Conservation (phyloP, 92 coral and sea anemone species). For the Umimayanthus chanpuru region DNA sequence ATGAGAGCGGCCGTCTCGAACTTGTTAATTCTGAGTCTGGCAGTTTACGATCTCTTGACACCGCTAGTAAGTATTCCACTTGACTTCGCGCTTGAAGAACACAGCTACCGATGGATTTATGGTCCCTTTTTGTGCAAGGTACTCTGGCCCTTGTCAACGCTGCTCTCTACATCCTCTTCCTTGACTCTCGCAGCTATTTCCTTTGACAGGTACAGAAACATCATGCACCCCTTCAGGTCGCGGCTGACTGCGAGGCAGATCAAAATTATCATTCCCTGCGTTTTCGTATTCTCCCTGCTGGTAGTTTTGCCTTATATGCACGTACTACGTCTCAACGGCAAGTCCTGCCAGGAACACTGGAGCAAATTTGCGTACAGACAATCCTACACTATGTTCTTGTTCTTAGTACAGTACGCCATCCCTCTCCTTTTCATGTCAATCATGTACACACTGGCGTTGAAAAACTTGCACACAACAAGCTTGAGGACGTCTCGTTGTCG, state of each 20-base stretch:
- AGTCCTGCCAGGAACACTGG: conserved; percentile 79
- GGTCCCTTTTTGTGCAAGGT: conserved; percentile 80
- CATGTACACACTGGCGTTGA: conserved; percentile 81
- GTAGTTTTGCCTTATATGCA: conserved; percentile 79
- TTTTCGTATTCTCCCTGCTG: conserved; percentile 64
- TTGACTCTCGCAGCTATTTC: conserved; percentile 89
- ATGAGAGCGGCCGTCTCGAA: conserved; percentile 81
- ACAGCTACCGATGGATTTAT: conserved; percentile 73
- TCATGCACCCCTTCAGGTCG: conserved; percentile 90
- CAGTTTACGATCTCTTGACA: conserved; percentile 87
- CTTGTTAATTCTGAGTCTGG: conserved; percentile 77
- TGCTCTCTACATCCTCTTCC: conserved; percentile 85
- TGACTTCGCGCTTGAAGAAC: conserved; percentile 75
- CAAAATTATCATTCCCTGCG: conserved; percentile 62
- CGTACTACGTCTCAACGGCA: conserved; percentile 52
- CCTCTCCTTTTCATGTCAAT: conserved; percentile 79
- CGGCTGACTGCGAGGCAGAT: conserved; percentile 76
- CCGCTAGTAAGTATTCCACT: conserved; percentile 90
- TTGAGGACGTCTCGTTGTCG: conserved; percentile 54
- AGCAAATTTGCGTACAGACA: conserved; percentile 58
- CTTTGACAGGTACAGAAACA: conserved; percentile 88
- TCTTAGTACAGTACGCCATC: conserved; percentile 73
- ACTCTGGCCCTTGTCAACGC: conserved; percentile 82
- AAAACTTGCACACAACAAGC: conserved; percentile 68
- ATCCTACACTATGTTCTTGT: conserved; percentile 73